Base-by-base conservation (phyloP, 2,797 vertebrate species). In the Neomorphus geoffroyi region DNA sequence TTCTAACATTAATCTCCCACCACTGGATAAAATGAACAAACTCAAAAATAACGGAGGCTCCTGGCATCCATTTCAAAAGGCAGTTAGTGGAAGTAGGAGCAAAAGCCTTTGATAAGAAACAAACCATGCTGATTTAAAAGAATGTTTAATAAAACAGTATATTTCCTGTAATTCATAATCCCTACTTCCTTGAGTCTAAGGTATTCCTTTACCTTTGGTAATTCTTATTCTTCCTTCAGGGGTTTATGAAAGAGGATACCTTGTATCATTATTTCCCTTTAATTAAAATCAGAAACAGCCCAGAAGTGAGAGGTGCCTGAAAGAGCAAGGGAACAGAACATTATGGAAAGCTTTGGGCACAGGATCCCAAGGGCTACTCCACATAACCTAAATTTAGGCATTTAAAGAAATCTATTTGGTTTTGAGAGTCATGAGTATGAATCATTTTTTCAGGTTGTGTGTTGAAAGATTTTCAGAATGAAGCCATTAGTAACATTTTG, bases 51-150 rank as follows among this genome's bases (percentile, higher is more conserved):
- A 62, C 3, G 2, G 46, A 90, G 41, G 69, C n/a, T 62, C 57
- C 58, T 79, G 46, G 65, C 50, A 95, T 64, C 61, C 37, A 41
- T 96, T 89, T 93, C 46, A 80, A 75, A 84, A 94, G 28, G 35
- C 46, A 74, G 27, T 19, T 74, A 46, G 69, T 65, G 39, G n/a
- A 88, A 74, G n/a, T 54, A 71, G 43, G 62, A 79, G n/a, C 70
- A 75, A 66, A 92, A 92, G 66, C n/a, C 27, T 94, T 81, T 88
- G 92, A 86, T 75, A 93, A 90, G 94, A 88, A 92, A 54, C 41
- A 94, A 90, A 90, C 45, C 70, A 70, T 51, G 15, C 46, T 83
- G 58, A 69, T 86, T 83, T 83, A 72, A 88, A 93, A 91, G 65
- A 92, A 48, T 57, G 13, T 65, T 86, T 94, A 69, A 84, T 80